Base-by-base conservation (phyloP, 2,888 invertebrate genomes). In the Leptinotarsa haldemani region DNA sequence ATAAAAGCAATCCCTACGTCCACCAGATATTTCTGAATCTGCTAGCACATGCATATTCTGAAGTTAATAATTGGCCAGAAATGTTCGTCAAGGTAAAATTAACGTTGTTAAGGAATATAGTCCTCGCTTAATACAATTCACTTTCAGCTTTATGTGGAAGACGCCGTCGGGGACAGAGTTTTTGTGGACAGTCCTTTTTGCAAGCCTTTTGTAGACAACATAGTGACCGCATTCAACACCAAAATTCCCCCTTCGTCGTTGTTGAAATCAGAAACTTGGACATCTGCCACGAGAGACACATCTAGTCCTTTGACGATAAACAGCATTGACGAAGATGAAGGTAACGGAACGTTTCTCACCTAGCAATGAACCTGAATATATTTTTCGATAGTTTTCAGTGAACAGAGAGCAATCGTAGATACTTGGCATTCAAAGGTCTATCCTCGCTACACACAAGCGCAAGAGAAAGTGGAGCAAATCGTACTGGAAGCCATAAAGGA, bases 151-250 rank as follows among this genome's bases (percentile, higher is more conserved):
- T 98, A 97, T 86, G 93, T 98, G 74, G 98, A 99, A 84, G 98
- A 99, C 89, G 96, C 97, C 0, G 89, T 97, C 1, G 96, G 95
- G 61, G 98, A 99, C 84, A 90, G 98, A 52, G 91, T 95, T 79
- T 98, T 98, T 97, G 96, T 98, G 22, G 98, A 98, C 85, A 93
- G 95, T 81, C 92, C 95, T 0, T 95, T 96, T 88, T 97, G 97
- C 86, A 94, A 94, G 83, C 93, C 94, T 25, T 94, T 98, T 85
- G 95, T 97, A 0, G 96, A 97, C 81, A 98, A 98, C 86, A 94
- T 98, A 67, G 90, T 94, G 71, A 94, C 94, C 0, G 95, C 95
- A 1, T 95, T 97, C 86, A 93, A 92, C 80, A 97, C 96, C 0
- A 93, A 93, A 82, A 89, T 92, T 70, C 95, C 95, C 0, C 93